These are phyloP conservation scores for Nerophis lumbriciformis DNA, from an alignment of 2,113 vertebrate genomes.

Conservation along the genomic window DNA sequence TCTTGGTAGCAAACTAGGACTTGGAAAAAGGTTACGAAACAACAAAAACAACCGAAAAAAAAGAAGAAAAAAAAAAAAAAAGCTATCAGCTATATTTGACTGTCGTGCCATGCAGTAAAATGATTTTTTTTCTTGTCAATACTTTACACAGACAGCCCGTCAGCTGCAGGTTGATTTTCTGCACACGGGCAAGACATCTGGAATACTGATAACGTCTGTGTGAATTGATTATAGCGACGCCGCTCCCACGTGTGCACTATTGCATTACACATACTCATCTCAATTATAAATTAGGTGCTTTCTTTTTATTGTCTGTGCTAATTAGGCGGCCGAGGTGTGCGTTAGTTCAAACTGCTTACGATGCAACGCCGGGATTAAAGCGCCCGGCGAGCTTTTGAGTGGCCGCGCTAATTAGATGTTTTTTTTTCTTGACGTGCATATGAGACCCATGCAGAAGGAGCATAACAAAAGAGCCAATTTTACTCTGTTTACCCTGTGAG, in stretches of 20 bases:
- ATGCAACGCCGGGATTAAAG: not conserved
- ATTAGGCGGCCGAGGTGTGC: not conserved
- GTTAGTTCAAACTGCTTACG: not conserved
- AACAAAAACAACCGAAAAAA: not conserved
- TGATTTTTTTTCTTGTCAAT: not conserved
- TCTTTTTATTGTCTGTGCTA: not conserved
- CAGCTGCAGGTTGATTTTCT: not conserved
- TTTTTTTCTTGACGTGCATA: conserved; percentile 12
- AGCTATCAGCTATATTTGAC: not conserved
- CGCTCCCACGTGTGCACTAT: too few species aligned
- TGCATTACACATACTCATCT: not conserved
- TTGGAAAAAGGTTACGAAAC: too few species aligned
- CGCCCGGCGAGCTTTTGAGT: not conserved
- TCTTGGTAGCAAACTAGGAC: too few species aligned
- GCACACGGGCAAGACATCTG: not conserved
- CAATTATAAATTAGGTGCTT: not conserved
- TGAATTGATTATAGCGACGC: too few species aligned
- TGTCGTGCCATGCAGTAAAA: not conserved
- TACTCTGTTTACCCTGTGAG: conserved; percentile 57
- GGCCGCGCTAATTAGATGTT: conserved; percentile 2
- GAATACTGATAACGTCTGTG: not conserved
- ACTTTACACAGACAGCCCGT: too few species aligned
- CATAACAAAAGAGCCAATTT: not conserved
- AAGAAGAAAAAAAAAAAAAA: not conserved
- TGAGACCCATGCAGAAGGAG: not conserved